phyloP scores from a whole-genome alignment of 2,113 vertebrate genomes.

The Campylorhamphus procurvoides region DNA sequence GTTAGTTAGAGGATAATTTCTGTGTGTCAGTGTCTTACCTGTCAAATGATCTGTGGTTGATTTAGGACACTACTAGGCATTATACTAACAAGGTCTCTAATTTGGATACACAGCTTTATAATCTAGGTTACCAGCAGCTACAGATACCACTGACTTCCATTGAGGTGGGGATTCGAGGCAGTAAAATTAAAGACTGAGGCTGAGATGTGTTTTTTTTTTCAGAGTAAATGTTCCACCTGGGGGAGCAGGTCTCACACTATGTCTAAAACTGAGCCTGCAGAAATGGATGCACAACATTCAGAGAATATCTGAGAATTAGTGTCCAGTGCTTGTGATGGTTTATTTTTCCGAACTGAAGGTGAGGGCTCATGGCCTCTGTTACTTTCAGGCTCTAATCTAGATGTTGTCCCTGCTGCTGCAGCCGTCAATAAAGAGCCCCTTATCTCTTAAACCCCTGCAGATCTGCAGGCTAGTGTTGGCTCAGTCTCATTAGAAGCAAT shows the following conservation, averaged over 20 bases:
- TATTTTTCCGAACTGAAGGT: neutral
- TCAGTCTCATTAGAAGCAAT: neutral
- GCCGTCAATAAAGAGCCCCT: neutral
- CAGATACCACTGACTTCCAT: neutral
- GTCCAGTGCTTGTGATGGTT: neutral
- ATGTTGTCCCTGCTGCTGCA: neutral
- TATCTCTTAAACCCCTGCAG: neutral
- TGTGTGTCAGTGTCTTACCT: neutral
- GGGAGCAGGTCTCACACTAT: fast-evolving
- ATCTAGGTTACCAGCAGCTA: neutral
- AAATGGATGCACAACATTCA: neutral
- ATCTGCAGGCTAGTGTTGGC: neutral
- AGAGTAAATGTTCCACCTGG: neutral
- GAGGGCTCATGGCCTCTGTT: neutral
- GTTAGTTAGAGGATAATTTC: neutral
- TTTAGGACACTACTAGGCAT: neutral
- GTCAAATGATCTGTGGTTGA: neutral
- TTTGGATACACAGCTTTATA: neutral
- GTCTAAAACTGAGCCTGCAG: neutral
- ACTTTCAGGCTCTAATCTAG: neutral
- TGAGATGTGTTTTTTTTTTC: neutral
- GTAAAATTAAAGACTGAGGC: neutral
- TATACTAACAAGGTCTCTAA: neutral
- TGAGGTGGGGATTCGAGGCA: neutral
- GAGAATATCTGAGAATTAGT: neutral